These are phyloP conservation scores for Ophioninae sp. DNA, from an alignment of 2,888 invertebrate species.

Conservation along the genomic window DNA sequence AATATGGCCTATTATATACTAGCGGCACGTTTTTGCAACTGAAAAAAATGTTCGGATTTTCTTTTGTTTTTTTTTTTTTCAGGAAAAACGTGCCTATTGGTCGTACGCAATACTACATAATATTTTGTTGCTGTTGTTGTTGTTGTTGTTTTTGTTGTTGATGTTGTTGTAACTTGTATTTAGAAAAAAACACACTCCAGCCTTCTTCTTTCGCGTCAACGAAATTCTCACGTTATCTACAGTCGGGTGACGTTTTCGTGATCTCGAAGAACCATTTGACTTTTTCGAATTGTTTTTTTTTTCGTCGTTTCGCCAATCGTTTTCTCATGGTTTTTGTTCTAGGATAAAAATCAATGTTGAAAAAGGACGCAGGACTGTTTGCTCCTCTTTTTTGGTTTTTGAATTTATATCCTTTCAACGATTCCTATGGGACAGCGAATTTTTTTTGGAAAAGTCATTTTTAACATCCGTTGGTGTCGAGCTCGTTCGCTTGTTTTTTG, in stretches of 20 bases:
- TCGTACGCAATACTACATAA: conserved; percentile 79
- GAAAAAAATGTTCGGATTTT: conserved; percentile 45
- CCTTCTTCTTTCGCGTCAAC: conserved; percentile 67
- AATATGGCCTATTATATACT: conserved; percentile 61
- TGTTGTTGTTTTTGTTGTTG: conserved; percentile 61
- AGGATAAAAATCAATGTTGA: conserved; percentile 29
- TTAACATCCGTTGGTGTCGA: conserved; percentile 2
- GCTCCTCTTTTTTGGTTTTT: conserved; percentile 8
- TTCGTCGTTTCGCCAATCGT: background rate
- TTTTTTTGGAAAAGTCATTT: conserved; percentile 11
- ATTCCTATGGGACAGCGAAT: conserved; percentile 40
- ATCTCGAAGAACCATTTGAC: background rate
- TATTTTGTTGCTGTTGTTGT: conserved; percentile 15
- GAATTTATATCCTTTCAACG: conserved; percentile 37
- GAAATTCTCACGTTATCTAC: conserved; percentile 75
- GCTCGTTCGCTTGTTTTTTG: background rate
- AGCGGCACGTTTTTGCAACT: conserved; percentile 50
- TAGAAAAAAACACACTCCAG: conserved; percentile 76
- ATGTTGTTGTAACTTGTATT: conserved; percentile 73
- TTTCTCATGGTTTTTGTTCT: background rate
- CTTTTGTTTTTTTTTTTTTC: conserved; percentile 60
- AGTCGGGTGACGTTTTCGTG: conserved; percentile 66
- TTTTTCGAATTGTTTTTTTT: conserved; percentile 5
- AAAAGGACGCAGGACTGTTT: conserved; percentile 36
- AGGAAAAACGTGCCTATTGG: conserved; percentile 74